Conservation (phyloP, 2,797 vertebrate species). For the Hoplostethus atlanticus region DNA sequence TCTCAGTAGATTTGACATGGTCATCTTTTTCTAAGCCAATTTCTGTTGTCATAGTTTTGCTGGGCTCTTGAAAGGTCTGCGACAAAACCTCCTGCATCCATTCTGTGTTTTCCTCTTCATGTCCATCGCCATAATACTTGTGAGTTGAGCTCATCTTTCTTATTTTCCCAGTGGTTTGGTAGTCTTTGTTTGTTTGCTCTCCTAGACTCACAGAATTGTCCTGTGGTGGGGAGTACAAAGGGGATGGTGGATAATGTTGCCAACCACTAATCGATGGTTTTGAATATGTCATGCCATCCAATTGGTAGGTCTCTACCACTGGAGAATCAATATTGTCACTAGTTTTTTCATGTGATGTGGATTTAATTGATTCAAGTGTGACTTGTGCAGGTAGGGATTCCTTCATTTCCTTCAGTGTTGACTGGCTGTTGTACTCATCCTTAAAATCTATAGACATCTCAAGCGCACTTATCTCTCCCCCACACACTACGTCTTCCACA, state of each 20-base stretch:
- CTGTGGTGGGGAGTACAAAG: neutral
- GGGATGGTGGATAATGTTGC: neutral
- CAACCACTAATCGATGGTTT: neutral
- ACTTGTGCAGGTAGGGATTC: neutral
- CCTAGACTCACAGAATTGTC: conserved; percentile 6
- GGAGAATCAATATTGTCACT: neutral
- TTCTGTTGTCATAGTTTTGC: conserved; percentile 6
- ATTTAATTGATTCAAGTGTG: neutral
- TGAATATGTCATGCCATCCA: neutral
- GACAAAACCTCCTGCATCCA: conserved; percentile 13
- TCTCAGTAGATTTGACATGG: neutral
- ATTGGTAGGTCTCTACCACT: neutral
- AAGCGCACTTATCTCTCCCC: neutral
- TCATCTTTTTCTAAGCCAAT: conserved; percentile 7
- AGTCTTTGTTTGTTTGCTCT: conserved; percentile 13
- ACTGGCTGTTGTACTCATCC: neutral
- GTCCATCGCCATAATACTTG: too few species aligned
- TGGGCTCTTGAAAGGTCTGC: conserved; percentile 5
- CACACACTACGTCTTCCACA: neutral
- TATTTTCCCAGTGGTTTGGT: too few species aligned
- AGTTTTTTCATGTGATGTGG: neutral
- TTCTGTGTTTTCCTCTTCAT: neutral
- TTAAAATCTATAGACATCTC: neutral
- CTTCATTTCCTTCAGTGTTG: neutral
- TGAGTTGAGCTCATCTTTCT: too few species aligned